A percentile compares a stretch with the other conserved stretches of the same genome.
Evolutionary conservation across 2,797 vertebrate species (phyloP).

Genomic region (Natrix natrix): DNA sequence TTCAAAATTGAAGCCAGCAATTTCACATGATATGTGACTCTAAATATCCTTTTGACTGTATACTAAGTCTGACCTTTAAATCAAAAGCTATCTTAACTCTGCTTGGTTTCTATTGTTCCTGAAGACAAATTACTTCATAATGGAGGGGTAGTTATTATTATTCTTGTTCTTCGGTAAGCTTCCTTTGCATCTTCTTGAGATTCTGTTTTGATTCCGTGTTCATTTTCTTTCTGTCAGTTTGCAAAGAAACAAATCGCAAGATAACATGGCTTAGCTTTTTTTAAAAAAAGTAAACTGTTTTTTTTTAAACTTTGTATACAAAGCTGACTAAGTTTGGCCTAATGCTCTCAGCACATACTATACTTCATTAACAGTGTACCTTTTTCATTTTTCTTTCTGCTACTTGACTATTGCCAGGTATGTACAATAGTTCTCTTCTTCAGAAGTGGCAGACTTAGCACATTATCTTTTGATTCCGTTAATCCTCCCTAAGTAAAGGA

Average conservation of each 20-base stretch:
- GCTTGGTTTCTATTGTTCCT: constrained; percentile 3
- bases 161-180: background rate
- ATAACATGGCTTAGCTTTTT: background rate
- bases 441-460: background rate
- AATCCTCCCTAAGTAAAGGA: background rate
- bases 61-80: constrained; percentile 17
- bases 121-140: constrained; percentile 30
- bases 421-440: background rate
- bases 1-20: background rate
- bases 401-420: background rate
- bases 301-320: background rate
- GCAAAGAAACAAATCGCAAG: background rate
- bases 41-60: background rate
- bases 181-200: constrained; percentile 3
- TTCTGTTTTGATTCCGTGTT: background rate
- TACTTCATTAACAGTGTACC: background rate
- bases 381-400: background rate
- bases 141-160: constrained; percentile 12
- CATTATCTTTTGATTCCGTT: background rate
- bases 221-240: background rate
- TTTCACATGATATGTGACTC: background rate
- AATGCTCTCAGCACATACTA: background rate
- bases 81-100: constrained; percentile 4
- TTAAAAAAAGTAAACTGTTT: no score
- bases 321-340: rapidly evolving